Conservation (phyloP, 2,797 vertebrate species). For the Syndactyla subalaris region DNA sequence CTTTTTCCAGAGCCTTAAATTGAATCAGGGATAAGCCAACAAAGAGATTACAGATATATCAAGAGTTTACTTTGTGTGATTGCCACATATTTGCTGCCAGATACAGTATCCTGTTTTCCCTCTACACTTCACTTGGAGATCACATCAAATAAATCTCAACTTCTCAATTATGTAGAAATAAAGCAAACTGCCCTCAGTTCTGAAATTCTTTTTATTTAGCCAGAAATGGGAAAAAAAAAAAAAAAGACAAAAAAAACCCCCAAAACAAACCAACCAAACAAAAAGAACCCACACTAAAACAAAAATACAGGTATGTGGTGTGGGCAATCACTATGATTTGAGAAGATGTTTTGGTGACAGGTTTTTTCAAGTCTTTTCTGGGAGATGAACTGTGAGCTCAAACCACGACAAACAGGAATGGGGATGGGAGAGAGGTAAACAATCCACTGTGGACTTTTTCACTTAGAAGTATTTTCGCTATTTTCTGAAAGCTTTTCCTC, state of each 20-base stretch:
- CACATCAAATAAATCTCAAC: constrained; percentile 68
- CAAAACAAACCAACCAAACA: too few species aligned
- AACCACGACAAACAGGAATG: not conserved
- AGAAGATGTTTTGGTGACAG: not conserved
- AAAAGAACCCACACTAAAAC: not conserved
- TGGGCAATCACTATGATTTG: not conserved
- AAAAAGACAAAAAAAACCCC: not conserved
- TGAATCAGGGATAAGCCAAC: constrained; percentile 62
- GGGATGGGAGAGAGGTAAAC: not conserved
- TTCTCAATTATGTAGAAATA: constrained; percentile 67
- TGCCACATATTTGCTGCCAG: constrained; percentile 64
- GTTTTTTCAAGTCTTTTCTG: not conserved
- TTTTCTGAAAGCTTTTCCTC: constrained; percentile 35
- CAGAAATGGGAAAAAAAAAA: not conserved
- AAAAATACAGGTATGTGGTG: not conserved
- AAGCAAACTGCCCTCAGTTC: constrained; percentile 34
- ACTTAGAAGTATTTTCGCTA: not conserved
- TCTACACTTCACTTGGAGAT: constrained; percentile 60
- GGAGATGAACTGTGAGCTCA: not conserved
- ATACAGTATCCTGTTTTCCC: constrained; percentile 71
- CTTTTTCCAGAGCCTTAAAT: constrained; percentile 68
- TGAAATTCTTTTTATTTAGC: constrained; percentile 29
- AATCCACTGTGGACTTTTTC: not conserved
- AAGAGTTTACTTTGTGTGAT: constrained; percentile 72
- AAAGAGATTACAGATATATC: constrained; percentile 67